phyloP scores from a whole-genome alignment of 1,140 invertebrate genomes.

The Pomphorhynchus laevis region DNA sequence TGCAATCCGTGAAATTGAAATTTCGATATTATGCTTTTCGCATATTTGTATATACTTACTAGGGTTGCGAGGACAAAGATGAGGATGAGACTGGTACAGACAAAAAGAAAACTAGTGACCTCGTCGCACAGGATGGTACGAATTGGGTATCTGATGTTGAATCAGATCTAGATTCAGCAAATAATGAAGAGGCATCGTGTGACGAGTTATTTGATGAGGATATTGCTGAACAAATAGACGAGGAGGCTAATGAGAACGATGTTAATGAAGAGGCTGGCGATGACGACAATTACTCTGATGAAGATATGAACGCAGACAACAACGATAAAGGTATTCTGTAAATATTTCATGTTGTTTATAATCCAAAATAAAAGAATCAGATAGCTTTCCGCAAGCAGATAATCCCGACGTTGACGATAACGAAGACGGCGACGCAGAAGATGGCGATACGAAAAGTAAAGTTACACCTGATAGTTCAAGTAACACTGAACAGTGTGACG shows the following conservation, averaged over 20 bases:
- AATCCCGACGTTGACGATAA: conserved; percentile 7
- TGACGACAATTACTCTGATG: conserved; percentile 10
- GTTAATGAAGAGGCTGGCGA: conserved; percentile 11
- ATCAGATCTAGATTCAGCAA: conserved; percentile 9
- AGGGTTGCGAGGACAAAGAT: conserved; percentile 15
- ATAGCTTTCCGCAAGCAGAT: conserved; percentile 22
- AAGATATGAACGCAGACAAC: conserved; percentile 4
- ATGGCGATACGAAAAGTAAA: conserved; percentile 18
- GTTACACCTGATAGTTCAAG: conserved; percentile 14
- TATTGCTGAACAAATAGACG: conserved; percentile 8
- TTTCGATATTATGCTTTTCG: no score
- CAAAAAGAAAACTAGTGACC: neutral
- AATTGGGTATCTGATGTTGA: conserved; percentile 16
- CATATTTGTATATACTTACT: no score
- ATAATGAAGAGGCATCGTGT: conserved; percentile 20
- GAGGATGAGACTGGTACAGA: conserved; percentile 2
- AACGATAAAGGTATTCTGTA: neutral
- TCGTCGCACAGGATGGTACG: conserved; percentile 15
- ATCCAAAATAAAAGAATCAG: conserved; percentile 17
- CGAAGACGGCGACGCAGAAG: conserved; percentile 27
- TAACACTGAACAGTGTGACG: no score
- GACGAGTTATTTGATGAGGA: conserved; percentile 2
- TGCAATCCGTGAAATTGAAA: no score
- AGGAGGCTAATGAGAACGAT: conserved; percentile 10
- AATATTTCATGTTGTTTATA: no score